These are phyloP conservation scores for Delphinus delphis DNA, from an alignment of 2,113 vertebrate species.

Conservation along the genomic window DNA sequence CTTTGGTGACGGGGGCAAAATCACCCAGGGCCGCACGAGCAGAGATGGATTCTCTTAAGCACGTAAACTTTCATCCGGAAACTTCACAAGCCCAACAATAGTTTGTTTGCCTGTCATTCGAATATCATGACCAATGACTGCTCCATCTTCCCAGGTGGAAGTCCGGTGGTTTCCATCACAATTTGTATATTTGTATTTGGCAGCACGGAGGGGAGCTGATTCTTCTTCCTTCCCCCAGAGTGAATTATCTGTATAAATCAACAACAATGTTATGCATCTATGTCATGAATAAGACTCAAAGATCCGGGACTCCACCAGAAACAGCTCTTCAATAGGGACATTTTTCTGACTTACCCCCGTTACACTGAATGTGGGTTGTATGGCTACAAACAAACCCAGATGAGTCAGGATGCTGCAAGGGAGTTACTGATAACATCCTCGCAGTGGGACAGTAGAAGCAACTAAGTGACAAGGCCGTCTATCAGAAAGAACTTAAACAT, in stretches of 20 bases:
- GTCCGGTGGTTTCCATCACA: background rate
- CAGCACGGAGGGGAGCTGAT: background rate
- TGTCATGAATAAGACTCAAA: background rate
- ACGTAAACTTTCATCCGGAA: conserved; percentile 71
- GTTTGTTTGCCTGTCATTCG: conserved; percentile 19
- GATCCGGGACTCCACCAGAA: background rate
- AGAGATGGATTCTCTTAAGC: conserved; percentile 73
- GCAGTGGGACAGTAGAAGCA: rapidly evolving
- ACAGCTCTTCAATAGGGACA: no score
- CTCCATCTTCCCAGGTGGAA: background rate
- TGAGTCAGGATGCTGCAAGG: background rate
- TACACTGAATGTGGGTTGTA: background rate
- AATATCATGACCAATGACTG: background rate
- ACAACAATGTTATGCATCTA: background rate
- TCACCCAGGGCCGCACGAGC: conserved; percentile 54
- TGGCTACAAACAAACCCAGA: no score
- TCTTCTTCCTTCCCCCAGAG: background rate
- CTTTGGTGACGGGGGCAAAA: conserved; percentile 76
- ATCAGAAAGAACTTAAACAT: background rate
- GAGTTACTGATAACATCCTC: background rate
- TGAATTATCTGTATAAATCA: background rate
- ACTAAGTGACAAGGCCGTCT: background rate
- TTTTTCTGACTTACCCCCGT: background rate
- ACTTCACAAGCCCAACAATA: conserved; percentile 46
- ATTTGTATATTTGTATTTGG: background rate